Evolutionary conservation across 2,888 invertebrate genomes (phyloP), one percentile per base, ranked within the genome.

Genomic region (Drosophila rubida): DNA sequence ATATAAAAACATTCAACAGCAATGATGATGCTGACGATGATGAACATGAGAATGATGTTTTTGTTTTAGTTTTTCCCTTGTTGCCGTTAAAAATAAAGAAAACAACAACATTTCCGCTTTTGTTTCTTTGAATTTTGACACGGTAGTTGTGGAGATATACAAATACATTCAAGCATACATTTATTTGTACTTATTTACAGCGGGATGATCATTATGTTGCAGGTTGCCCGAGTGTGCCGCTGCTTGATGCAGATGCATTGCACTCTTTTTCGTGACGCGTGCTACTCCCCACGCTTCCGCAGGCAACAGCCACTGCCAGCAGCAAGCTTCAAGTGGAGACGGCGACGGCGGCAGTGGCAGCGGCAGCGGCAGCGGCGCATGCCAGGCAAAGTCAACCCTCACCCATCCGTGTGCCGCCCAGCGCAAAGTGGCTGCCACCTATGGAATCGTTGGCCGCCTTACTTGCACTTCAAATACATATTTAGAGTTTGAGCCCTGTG

Each of bases 101-200:
- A 82, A 75, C 69, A 81, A 81, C 61, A 87, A 85, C 83, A 82
- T 87, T 87, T 84, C 83, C 83, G 83, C 88, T 84, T 84, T 85
- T 80, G 87, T 78, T 87, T 87, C 87, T 84, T 85, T 87, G 83
- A 84, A 85, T 84, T 82, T 79, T 73, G 74, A 87, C 79, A 83
- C 72, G 87, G 77, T 71, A 59, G 71, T 66, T 67, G 67, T 61
- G 55, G 48, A 37, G 49, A 60, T 66, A 55, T 27, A 13, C 35
- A 16, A 41, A 58, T 23, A 27, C 16, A 32, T 7, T 35, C 25
- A 58, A 5, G 39, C 30, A 44, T n/a, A 32, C 25, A 46, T 35
- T 14, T 39, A 41, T 46, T 16, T 37, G 16, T 50, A 50, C 27
- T 53, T 53, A 53, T 53, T 53, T 53, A 41, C 41, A 51, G 27